A percentile compares a stretch with the other conserved stretches of the same genome.
These are phyloP conservation scores for Melinaea marsaeus DNA, from an alignment of 2,888 invertebrate species.

Conservation along the genomic window DNA sequence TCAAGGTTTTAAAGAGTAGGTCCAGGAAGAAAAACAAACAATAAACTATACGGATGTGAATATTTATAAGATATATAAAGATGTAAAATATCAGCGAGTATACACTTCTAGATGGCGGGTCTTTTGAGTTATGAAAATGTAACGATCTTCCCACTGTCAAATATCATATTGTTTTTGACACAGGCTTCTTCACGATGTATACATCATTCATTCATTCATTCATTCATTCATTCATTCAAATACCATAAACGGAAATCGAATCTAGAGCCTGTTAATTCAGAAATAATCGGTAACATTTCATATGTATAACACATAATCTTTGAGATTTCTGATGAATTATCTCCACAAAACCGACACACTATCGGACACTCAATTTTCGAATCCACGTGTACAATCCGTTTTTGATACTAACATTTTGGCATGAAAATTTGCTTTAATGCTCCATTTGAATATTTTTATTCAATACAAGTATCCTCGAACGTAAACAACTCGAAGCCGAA, in stretches of 20 bases:
- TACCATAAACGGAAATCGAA: not conserved
- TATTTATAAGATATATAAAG: no score
- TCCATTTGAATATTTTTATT: conserved; percentile 2
- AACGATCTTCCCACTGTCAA: no score
- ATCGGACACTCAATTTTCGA: not conserved
- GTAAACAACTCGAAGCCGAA: not conserved
- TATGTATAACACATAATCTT: not conserved
- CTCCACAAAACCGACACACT: conserved; percentile 1
- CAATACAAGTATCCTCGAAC: not conserved
- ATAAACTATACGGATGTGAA: no score
- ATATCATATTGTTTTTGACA: no score
- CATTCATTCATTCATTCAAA: no score
- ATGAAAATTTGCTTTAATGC: conserved; percentile 1
- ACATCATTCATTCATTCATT: no score
- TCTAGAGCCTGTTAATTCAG: not conserved
- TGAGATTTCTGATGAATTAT: not conserved
- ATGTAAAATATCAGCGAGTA: no score
- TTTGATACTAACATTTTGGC: not conserved
- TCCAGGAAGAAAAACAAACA: no score
- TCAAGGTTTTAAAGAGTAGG: no score
- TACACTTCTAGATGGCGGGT: no score
- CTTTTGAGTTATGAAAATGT: no score
- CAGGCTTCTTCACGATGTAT: no score
- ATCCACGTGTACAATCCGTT: not conserved
- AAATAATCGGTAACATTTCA: not conserved